Percentiles rank a stretch among this genome's conserved stretches.
These are phyloP conservation scores for Hydraecia micacea DNA, from an alignment of 2,888 invertebrate genomes.

Conservation along the genomic window DNA sequence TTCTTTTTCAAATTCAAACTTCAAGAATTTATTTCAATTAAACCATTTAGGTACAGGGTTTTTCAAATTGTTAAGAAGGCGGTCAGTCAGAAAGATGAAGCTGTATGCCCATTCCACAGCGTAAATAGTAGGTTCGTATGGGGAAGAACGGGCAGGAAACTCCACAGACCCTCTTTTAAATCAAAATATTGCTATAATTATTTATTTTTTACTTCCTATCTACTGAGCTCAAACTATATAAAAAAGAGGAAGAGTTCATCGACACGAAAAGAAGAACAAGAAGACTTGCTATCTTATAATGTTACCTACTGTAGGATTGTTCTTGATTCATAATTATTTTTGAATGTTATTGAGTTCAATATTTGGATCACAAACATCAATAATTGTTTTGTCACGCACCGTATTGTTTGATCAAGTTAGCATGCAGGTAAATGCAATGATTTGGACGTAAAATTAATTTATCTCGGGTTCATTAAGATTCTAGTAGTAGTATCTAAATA, in stretches of 20 bases:
- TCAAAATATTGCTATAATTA: not conserved
- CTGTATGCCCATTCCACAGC: not conserved
- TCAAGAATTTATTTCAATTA: not conserved
- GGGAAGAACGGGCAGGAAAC: not conserved
- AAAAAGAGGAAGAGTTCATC: too few relatives aligned
- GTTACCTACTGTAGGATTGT: not conserved
- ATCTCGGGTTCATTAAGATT: not conserved
- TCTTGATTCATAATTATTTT: too few relatives aligned
- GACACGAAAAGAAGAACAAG: too few relatives aligned
- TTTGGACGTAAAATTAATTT: not conserved
- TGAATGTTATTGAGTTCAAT: not conserved
- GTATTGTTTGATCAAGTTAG: not conserved
- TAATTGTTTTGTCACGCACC: not conserved
- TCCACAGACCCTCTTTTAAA: not conserved
- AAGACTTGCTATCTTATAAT: not conserved
- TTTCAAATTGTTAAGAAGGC: not conserved
- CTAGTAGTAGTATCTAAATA: not conserved
- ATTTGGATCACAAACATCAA: not conserved
- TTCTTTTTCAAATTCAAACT: not conserved
- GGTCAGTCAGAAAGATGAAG: not conserved
- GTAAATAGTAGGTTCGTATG: not conserved
- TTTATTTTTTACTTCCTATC: not conserved
- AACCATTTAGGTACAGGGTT: not conserved
- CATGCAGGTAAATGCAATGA: not conserved
- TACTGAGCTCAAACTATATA: too few relatives aligned